phyloP scores from a whole-genome alignment of 2,113 vertebrate species.

The Cryptomyrus ogoouensis region DNA sequence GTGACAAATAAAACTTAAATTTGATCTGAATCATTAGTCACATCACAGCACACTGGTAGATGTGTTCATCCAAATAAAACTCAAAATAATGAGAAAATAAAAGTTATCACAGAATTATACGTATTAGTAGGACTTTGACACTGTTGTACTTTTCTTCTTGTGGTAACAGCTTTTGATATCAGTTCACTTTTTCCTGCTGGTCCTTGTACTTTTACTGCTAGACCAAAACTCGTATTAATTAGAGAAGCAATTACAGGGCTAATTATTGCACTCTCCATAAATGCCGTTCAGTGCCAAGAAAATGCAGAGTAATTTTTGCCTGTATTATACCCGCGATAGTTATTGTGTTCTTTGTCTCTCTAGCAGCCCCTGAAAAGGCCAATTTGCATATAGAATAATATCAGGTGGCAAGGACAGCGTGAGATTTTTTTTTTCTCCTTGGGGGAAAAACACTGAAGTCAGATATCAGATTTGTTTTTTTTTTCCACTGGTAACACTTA shows the following conservation, averaged over 20 bases:
- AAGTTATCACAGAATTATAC: background rate
- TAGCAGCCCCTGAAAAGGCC: background rate
- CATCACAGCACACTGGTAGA: background rate
- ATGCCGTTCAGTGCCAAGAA: background rate
- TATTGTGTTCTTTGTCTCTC: background rate
- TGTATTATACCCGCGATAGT: background rate
- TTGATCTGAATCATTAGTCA: background rate
- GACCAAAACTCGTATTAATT: conserved; percentile 6
- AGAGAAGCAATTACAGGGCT: conserved; percentile 14
- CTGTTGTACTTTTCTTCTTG: background rate
- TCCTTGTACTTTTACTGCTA: background rate
- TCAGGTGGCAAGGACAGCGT: background rate
- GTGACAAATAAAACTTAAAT: background rate
- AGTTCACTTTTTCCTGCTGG: background rate
- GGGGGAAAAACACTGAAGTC: background rate
- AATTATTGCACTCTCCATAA: conserved; percentile 10
- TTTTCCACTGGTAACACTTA: background rate
- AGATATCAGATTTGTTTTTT: background rate
- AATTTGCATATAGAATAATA: conserved; percentile 17
- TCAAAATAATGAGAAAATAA: background rate
- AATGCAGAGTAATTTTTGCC: conserved; percentile 9
- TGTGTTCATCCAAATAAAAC: background rate
- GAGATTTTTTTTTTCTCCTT: background rate
- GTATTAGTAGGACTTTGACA: background rate
- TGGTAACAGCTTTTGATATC: background rate